A percentile compares a stretch with the other conserved stretches of the same genome.
Conservation (phyloP, 2,113 vertebrate species). For the Ibidorhyncha struthersii region DNA sequence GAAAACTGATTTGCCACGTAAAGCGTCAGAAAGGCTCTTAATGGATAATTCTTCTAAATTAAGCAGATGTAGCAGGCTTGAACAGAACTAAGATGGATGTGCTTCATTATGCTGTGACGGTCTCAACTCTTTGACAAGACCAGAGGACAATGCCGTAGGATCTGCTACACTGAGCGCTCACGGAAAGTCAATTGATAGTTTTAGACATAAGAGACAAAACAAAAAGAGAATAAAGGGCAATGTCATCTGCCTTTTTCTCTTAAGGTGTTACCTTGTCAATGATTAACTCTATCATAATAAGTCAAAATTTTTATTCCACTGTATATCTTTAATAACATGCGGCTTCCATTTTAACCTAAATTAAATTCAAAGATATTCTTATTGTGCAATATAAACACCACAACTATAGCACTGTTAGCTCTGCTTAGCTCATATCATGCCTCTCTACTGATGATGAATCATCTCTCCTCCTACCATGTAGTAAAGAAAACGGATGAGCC, state of each 20-base stretch:
- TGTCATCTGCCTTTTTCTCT: neutral
- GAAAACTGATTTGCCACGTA: neutral
- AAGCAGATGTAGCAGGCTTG: neutral
- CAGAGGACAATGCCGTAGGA: neutral
- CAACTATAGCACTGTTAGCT: neutral
- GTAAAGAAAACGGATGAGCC: slow-evolving; percentile 3
- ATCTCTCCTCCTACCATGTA: neutral
- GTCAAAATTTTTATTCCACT: neutral
- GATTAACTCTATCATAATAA: neutral
- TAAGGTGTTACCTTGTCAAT: neutral
- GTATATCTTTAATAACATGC: neutral
- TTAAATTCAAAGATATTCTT: neutral
- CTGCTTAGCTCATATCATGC: neutral
- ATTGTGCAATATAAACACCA: neutral
- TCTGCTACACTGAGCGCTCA: neutral
- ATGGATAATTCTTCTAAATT: neutral
- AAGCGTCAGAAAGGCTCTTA: neutral
- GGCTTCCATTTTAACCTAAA: neutral
- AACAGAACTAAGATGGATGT: neutral
- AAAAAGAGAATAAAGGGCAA: neutral
- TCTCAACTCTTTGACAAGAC: neutral
- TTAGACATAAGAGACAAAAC: neutral
- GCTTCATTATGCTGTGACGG: neutral
- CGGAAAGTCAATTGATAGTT: neutral
- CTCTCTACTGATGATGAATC: neutral